These are phyloP conservation scores for Pungitius pungitius DNA, from an alignment of 2,113 vertebrate species.

Conservation along the genomic window DNA sequence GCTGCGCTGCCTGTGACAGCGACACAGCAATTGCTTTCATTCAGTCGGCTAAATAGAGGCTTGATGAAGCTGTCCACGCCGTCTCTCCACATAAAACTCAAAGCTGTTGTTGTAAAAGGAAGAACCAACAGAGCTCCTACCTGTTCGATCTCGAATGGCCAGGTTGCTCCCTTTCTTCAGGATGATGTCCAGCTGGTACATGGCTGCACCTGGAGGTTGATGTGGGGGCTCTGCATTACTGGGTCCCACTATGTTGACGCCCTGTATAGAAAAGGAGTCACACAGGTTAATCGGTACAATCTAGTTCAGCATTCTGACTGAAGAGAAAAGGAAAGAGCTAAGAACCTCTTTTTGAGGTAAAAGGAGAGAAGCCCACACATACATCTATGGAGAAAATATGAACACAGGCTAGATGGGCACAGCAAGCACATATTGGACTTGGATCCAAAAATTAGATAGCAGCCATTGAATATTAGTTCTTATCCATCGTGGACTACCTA, in stretches of 20 bases:
- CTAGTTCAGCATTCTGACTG: not conserved
- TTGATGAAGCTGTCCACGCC: constrained; percentile 20
- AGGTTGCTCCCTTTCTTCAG: constrained; percentile 91
- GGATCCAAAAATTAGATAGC: not conserved
- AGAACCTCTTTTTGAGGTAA: not conserved
- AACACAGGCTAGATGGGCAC: not conserved
- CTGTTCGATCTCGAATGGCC: constrained; percentile 92
- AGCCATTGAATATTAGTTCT: not conserved
- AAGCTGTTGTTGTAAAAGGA: not conserved
- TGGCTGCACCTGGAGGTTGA: constrained; percentile 79
- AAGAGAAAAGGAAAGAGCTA: not conserved
- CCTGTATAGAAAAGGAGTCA: constrained; percentile 74
- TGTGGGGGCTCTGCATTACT: constrained; percentile 86
- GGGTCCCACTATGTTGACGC: constrained; percentile 80
- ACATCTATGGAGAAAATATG: not conserved
- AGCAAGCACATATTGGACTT: not conserved
- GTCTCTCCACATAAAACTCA: constrained; percentile 16
- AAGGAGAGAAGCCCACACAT: not conserved
- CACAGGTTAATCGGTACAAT: not conserved
- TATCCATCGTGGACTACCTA: not conserved
- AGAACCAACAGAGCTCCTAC: constrained; percentile 74
- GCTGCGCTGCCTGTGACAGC: not conserved
- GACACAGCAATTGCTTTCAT: constrained; percentile 14
- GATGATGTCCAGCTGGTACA: constrained; percentile 94
- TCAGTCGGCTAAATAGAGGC: constrained; percentile 1